These are phyloP conservation scores for Scolopax mira DNA, from an alignment of 2,113 vertebrate genomes.

Conservation along the genomic window DNA sequence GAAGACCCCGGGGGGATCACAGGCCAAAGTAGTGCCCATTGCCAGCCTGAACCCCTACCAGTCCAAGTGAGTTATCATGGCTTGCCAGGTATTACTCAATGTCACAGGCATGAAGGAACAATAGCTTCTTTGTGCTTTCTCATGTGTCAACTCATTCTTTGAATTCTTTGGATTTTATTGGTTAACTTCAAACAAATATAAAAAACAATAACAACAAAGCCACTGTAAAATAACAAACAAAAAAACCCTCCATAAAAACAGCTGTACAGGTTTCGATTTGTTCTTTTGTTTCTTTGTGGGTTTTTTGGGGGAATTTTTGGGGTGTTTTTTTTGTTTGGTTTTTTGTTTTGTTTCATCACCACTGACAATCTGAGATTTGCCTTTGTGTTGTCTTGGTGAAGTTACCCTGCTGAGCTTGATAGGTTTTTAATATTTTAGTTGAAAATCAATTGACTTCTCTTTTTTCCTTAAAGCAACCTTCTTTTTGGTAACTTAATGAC, in stretches of 20 bases:
- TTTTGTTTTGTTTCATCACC: background rate
- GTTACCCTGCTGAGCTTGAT: background rate
- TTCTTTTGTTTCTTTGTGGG: background rate
- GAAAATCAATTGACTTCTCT: background rate
- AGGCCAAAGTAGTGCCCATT: slow-evolving; percentile 91
- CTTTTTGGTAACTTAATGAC: slow-evolving; percentile 14
- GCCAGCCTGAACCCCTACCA: slow-evolving; percentile 96
- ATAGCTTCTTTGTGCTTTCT: background rate
- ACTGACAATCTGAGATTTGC: background rate
- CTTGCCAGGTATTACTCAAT: background rate
- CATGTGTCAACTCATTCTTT: background rate
- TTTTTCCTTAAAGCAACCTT: background rate
- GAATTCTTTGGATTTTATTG: background rate
- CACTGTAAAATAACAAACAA: background rate
- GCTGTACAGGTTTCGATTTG: background rate
- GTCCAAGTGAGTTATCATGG: slow-evolving; percentile 84
- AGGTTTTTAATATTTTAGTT: slow-evolving; percentile 21
- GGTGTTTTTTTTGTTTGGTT: background rate
- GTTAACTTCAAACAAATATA: background rate
- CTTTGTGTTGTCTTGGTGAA: slow-evolving; percentile 11
- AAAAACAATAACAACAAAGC: background rate
- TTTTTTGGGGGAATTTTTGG: background rate
- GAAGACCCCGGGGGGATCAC: slow-evolving; percentile 81
- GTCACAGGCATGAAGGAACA: background rate
- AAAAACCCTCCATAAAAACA: background rate